Base-by-base conservation (phyloP, 1,140 invertebrate genomes). In the Goniozus legneri region DNA sequence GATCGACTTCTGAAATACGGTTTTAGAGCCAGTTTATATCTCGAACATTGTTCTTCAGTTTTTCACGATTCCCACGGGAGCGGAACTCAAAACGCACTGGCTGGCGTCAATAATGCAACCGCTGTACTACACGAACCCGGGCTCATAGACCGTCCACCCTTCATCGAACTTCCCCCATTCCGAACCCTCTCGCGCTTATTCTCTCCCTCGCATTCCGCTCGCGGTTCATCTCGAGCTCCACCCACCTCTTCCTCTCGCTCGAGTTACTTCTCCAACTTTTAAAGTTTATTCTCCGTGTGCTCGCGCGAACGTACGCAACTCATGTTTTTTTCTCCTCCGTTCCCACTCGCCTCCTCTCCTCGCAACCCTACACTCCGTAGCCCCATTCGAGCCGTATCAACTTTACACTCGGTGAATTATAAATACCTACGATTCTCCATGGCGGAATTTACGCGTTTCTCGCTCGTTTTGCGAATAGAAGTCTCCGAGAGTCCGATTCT, bases 231-330 rank as follows among this genome's bases (percentile, higher is more conserved):
- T 16, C 27, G 30, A 32, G 10, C 38, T 43, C 19, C 19, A 32
- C 16, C 14, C 39, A 8, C 31, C 6, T 34, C 15, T 13, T 15
- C 35, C 38, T 30, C 37, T 49, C 51, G 50, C 27, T 50, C 44
- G 47, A 62, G 56, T 61, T 62, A 63, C 62, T 64, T 58, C 59
- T 54, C n/a, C n/a, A 65, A 68, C 64, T 67, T 65, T 56, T 16
- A 45, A 64, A 64, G 59, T 69, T 69, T 66, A 63, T 66, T 63
- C 62, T 64, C 54, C 55, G 42, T 46, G 47, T 51, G 46, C 51
- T n/a, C n/a, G n/a, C n/a, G n/a, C n/a, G n/a, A n/a, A n/a, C n/a
- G n/a, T n/a, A n/a, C n/a, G n/a, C n/a, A n/a, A n/a, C 13, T 39
- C 36, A 41, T 37, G 44, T 47, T 35, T 22, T 16, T 30, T 16